phyloP scores from a whole-genome alignment of 2,113 vertebrate species.

The Pteropus alecto region DNA sequence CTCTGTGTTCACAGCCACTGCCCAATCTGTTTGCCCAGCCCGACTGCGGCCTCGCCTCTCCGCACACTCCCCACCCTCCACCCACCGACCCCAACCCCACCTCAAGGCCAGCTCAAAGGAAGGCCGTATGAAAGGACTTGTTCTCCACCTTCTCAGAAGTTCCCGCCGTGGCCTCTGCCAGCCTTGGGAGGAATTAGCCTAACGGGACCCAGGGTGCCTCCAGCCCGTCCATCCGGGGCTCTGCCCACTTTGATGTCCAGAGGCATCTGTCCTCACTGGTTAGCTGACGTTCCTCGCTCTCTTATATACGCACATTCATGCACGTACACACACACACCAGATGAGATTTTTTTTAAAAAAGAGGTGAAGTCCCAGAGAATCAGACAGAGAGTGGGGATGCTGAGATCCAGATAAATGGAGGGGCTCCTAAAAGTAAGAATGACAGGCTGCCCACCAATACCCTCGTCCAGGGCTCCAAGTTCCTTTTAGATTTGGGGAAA shows the following conservation, averaged over 20 bases:
- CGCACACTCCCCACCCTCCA: constrained; percentile 72
- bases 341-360: not conserved
- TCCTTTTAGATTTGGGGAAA: not conserved
- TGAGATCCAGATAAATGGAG: not conserved
- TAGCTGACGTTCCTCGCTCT: constrained; percentile 64
- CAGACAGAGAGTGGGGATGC: not conserved
- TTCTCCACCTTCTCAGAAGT: constrained; percentile 76
- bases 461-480: not conserved
- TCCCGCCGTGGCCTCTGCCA: constrained; percentile 46
- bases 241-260: constrained; percentile 79
- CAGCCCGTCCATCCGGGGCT: constrained; percentile 43
- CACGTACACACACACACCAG: not conserved
- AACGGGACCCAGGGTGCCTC: constrained; percentile 64
- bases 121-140: constrained; percentile 81
- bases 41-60: constrained; percentile 71
- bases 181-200: constrained; percentile 77
- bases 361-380: not conserved
- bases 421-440: not conserved
- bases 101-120: constrained; percentile 65
- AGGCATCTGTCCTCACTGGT: constrained; percentile 71
- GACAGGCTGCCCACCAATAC: not conserved
- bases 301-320: not conserved
- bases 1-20: constrained; percentile 84
- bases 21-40: constrained; percentile 83
- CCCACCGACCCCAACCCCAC: constrained; percentile 69